These are phyloP conservation scores for Chouioia cunea DNA, from an alignment of 2,888 invertebrate genomes.

Conservation along the genomic window DNA sequence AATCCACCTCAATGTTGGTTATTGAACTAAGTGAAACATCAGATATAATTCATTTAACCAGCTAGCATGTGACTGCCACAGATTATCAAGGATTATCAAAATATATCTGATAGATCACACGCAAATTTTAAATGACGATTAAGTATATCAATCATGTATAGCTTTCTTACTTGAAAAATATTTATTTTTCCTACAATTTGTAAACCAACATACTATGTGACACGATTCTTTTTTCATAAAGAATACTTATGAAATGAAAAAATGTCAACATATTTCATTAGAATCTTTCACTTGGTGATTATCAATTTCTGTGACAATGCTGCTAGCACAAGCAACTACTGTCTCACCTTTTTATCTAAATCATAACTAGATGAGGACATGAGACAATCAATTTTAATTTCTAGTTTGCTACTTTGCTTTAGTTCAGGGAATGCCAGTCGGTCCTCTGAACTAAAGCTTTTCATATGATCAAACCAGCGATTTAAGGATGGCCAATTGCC, in stretches of 20 bases:
- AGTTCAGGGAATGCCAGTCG: slow-evolving; percentile 68
- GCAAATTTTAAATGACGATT: not conserved
- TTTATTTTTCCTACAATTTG: not conserved
- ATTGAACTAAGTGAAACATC: slow-evolving; percentile 62
- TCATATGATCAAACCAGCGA: slow-evolving; percentile 76
- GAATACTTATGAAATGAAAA: slow-evolving; percentile 3
- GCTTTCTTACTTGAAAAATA: no score
- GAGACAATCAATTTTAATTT: slow-evolving; percentile 53
- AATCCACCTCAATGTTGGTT: slow-evolving; percentile 64
- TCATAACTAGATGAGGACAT: slow-evolving; percentile 42
- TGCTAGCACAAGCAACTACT: slow-evolving; percentile 52
- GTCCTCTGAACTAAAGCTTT: slow-evolving; percentile 73
- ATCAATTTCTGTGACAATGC: slow-evolving; percentile 51
- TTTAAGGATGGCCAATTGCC: slow-evolving; percentile 70
- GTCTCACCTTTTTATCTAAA: slow-evolving; percentile 63
- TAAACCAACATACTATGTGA: not conserved
- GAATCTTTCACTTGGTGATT: not conserved
- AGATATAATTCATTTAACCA: slow-evolving; percentile 58
- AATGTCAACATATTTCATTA: not conserved
- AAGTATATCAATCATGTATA: no score
- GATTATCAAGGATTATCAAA: slow-evolving; percentile 28
- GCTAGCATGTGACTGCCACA: slow-evolving; percentile 55
- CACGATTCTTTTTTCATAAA: not conserved
- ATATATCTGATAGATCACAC: not conserved
- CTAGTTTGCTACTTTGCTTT: slow-evolving; percentile 65